Conservation (phyloP, 2,113 vertebrate genomes). For the Grus americana region DNA sequence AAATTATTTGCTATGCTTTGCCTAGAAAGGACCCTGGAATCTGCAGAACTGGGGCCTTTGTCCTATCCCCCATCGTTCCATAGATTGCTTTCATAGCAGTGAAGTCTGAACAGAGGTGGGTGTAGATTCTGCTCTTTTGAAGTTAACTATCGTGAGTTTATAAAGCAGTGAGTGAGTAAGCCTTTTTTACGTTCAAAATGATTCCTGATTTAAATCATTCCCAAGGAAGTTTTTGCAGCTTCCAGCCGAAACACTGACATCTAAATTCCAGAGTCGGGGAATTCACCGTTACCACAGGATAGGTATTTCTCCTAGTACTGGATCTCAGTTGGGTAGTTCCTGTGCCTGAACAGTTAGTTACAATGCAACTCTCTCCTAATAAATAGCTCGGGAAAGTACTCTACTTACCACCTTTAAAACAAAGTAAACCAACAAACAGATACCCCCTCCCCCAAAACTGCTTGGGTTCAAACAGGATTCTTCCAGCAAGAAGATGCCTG, state of each 20-base stretch:
- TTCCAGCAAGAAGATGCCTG: neutral
- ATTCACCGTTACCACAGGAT: neutral
- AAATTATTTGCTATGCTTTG: neutral
- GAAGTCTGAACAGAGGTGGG: neutral
- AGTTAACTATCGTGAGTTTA: neutral
- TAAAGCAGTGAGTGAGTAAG: neutral
- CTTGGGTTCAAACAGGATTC: neutral
- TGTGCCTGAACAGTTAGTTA: neutral
- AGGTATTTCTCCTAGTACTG: neutral
- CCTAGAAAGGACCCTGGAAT: neutral
- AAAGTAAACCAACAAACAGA: neutral
- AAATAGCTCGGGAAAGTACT: neutral
- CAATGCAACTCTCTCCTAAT: neutral
- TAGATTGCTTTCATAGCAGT: neutral
- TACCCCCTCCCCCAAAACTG: neutral
- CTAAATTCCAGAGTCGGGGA: neutral
- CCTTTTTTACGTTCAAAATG: neutral
- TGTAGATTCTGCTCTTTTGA: neutral
- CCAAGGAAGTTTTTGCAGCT: neutral
- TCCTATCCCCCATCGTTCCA: neutral
- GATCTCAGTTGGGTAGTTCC: neutral
- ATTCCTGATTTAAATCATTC: neutral
- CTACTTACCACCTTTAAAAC: neutral
- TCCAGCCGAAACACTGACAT: neutral
- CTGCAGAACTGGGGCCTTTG: neutral